These are phyloP conservation scores for Callocephalon fimbriatum DNA, from an alignment of 2,113 vertebrate species.

Conservation along the genomic window DNA sequence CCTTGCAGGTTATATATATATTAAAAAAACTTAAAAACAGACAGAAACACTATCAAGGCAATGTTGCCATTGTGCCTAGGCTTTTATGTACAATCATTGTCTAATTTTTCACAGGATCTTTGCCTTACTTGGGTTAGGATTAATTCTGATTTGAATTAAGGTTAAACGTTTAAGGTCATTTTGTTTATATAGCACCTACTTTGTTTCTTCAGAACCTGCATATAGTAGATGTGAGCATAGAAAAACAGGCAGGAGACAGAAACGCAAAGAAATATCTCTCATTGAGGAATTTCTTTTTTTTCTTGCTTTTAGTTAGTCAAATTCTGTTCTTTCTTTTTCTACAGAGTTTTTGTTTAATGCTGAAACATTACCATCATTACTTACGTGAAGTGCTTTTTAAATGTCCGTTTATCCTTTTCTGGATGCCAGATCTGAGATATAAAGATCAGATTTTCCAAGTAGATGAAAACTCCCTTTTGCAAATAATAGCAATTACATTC, in stretches of 20 bases:
- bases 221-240: background rate
- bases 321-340: background rate
- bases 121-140: background rate
- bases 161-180: background rate
- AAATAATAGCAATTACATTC: background rate
- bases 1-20: background rate
- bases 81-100: accelerated
- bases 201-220: background rate
- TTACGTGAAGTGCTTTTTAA: background rate
- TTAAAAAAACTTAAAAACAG: background rate
- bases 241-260: background rate
- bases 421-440: background rate
- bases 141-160: background rate
- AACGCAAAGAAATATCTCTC: background rate
- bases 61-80: background rate
- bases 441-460: background rate
- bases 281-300: background rate
- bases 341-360: background rate
- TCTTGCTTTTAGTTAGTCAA: background rate
- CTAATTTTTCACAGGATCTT: background rate
- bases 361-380: background rate
- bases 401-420: background rate
- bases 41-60: background rate
- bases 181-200: background rate
- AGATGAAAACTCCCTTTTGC: background rate